Conservation (phyloP, 2,888 invertebrate genomes). For the Leptinotarsa tumamoca region DNA sequence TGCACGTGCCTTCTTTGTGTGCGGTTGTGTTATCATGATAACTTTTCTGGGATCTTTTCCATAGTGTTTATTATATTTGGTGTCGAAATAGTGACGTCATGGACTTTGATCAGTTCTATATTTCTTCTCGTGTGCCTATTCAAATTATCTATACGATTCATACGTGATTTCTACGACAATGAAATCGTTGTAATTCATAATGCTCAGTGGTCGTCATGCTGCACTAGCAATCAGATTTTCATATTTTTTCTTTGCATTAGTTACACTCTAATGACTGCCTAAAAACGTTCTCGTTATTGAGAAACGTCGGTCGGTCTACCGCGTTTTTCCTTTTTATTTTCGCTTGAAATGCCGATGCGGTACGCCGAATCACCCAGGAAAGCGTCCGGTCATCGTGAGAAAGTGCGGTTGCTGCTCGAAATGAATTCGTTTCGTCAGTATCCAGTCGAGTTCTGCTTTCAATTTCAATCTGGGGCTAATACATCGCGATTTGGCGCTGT, state of each 20-base stretch:
- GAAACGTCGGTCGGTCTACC: background rate
- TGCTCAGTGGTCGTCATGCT: background rate
- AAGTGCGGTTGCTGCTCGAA: background rate
- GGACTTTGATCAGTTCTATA: too few relatives aligned
- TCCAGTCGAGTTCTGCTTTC: background rate
- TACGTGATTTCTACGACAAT: too few relatives aligned
- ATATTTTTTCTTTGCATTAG: constrained; percentile 6
- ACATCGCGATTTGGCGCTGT: too few relatives aligned
- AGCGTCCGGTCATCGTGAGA: background rate
- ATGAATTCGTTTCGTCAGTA: background rate
- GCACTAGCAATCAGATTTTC: constrained; percentile 4
- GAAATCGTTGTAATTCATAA: background rate
- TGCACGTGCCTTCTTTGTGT: too few relatives aligned
- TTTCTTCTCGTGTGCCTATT: too few relatives aligned
- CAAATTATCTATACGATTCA: too few relatives aligned
- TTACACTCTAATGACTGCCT: background rate
- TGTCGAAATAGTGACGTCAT: too few relatives aligned
- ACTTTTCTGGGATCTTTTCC: too few relatives aligned
- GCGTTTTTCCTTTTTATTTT: background rate
- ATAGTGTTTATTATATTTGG: too few relatives aligned
- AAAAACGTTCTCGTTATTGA: background rate
- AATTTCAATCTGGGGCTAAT: background rate
- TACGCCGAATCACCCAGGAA: constrained; percentile 1
- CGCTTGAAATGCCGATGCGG: background rate
- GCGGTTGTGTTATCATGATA: too few relatives aligned